Evolutionary conservation across 2,888 invertebrate genomes (phyloP).

Genomic region (Boloria euphrosyne): DNA sequence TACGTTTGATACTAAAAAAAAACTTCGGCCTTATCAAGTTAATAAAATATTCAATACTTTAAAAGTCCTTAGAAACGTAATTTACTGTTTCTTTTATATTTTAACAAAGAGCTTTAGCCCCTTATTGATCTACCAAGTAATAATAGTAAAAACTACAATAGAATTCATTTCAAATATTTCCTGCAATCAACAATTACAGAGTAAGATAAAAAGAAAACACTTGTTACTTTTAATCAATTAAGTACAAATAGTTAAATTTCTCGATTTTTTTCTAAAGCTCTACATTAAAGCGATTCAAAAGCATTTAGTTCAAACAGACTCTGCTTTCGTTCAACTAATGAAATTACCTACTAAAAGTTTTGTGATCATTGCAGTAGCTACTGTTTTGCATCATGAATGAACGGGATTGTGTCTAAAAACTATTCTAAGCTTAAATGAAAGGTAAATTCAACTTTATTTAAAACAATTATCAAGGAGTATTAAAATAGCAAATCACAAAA

Average conservation of each 20-base stretch:
- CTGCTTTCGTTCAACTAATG: conserved; percentile 26
- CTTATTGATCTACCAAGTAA: not conserved
- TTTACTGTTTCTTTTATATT: not conserved
- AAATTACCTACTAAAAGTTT: conserved; percentile 27
- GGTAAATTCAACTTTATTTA: too few relatives aligned
- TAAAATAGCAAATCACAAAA: too few relatives aligned
- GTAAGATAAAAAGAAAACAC: conserved; percentile 1
- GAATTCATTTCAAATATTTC: conserved; percentile 8
- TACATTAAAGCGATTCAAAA: conserved; percentile 24
- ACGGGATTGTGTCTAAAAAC: conserved; percentile 11
- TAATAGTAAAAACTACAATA: not conserved
- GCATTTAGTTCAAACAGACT: conserved; percentile 28
- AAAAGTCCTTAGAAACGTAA: too few relatives aligned
- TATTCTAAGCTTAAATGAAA: conserved; percentile 8
- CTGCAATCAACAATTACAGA: conserved; percentile 15
- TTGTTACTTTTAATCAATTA: not conserved
- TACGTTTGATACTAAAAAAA: too few relatives aligned
- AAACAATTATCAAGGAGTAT: too few relatives aligned
- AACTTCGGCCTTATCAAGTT: too few relatives aligned
- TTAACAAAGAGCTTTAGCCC: conserved; percentile 4
- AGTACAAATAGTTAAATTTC: conserved; percentile 15
- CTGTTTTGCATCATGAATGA: conserved; percentile 25
- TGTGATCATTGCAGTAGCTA: conserved; percentile 24
- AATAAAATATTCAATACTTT: too few relatives aligned
- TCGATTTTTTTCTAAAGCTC: conserved; percentile 21